phyloP scores from a whole-genome alignment of 2,888 invertebrate genomes.

The Lasioglossum villosulum region DNA sequence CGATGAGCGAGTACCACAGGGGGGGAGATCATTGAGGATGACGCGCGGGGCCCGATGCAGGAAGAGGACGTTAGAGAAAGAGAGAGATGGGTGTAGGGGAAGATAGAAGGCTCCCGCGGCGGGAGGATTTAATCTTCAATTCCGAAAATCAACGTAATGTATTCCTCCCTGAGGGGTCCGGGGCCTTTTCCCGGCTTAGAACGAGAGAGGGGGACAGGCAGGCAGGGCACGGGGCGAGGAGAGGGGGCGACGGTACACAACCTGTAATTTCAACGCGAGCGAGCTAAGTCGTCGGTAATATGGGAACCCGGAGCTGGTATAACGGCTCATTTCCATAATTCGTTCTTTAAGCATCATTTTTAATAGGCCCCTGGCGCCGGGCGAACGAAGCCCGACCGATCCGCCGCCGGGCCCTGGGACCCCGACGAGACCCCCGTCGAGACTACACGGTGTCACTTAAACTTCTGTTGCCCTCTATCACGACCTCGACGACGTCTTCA shows the following conservation, averaged over 20 bases:
- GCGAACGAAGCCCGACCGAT: slow-evolving; percentile 30
- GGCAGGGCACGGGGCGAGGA: neutral
- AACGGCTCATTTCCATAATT: slow-evolving; percentile 83
- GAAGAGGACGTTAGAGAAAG: slow-evolving; percentile 15
- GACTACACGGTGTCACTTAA: slow-evolving; percentile 61
- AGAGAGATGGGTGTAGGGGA: slow-evolving; percentile 14
- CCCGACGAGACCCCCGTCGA: slow-evolving; percentile 58
- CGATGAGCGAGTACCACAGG: neutral
- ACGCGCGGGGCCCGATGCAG: neutral
- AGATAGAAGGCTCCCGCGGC: slow-evolving; percentile 52
- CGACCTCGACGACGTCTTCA: slow-evolving; percentile 58
- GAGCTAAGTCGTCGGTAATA: slow-evolving; percentile 80
- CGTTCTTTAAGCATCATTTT: slow-evolving; percentile 82
- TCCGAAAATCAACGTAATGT: slow-evolving; percentile 80
- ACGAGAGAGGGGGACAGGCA: slow-evolving; percentile 33
- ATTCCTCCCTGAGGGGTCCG: slow-evolving; percentile 69
- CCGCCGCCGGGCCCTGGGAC: slow-evolving; percentile 7
- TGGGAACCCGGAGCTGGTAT: slow-evolving; percentile 77
- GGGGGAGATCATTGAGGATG: slow-evolving; percentile 26
- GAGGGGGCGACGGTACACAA: slow-evolving; percentile 60
- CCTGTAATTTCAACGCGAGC: slow-evolving; percentile 82
- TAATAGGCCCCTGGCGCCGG: slow-evolving; percentile 83
- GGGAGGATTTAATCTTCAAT: slow-evolving; percentile 72
- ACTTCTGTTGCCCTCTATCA: slow-evolving; percentile 53
- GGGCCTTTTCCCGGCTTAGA: slow-evolving; percentile 56